Base-by-base conservation (phyloP, 2,113 vertebrate genomes). In the Ageneiosus marmoratus region DNA sequence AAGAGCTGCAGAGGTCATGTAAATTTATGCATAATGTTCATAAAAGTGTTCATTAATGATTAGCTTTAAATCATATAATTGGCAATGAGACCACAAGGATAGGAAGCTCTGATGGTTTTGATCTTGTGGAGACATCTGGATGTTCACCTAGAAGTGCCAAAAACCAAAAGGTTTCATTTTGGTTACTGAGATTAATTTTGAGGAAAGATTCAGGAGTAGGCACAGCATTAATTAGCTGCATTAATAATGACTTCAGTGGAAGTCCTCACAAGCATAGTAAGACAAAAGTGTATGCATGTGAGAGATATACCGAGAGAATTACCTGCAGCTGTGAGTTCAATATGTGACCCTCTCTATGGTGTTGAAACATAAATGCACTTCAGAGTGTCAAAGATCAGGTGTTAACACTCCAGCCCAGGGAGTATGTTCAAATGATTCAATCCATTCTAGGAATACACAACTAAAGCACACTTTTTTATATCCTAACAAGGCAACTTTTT, bases 361-460 rank as follows among this genome's bases (percentile, higher is more conserved):
- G 87, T 89, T 91, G 90, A 88, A 81, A 88, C 89, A 84, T 86
- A 87, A 89, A 92, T 91, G 89, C 84, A 88, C 87, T 84, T 88
- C 85, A 77, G 83, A 87, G 10, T 48, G 22, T 74, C 46, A 29
- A 74, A 18, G 90, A 87, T 88, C 88, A 90, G 77, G 84, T 90
- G 91, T 93, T 93, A 93, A 93, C 90, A 91, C 90, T 91, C 87
- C 89, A 81, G 88, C 87, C 87, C 88, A 89, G 79, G 88, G 89
- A 91, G 80, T 84, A 89, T 89, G 92, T 90, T 92, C 90, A 87
- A 88, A 90, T 88, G 88, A 88, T 88, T 50, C 7, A 48, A 34
- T 34, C 41, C 44, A 62, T 32, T 51, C 4, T 24, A 37, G 12
- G 7, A 82, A 75, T 37, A 16, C 20, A n/a, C 34, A 51, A 62